Percentiles rank a stretch among this genome's conserved stretches.
Evolutionary conservation across 1,140 invertebrate species (phyloP).

Genomic region (Temnothorax curvispinosus): DNA sequence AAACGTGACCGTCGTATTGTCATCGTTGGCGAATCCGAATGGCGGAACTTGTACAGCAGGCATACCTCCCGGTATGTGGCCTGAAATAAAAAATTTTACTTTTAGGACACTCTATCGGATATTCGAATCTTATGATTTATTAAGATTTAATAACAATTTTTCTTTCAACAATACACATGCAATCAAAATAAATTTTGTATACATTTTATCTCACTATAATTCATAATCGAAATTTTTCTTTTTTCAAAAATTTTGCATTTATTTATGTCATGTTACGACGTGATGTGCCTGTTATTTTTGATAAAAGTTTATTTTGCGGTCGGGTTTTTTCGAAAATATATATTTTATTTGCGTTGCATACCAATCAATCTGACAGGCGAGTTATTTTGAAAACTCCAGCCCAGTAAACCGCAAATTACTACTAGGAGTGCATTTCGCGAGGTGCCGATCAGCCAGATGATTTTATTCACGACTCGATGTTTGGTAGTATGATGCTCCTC

Average conservation of each 20-base stretch:
- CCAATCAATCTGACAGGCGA: conserved; percentile 89
- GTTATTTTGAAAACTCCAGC: conserved; percentile 84
- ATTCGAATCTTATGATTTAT: not conserved
- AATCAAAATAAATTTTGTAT: not conserved
- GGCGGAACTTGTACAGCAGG: conserved; percentile 88
- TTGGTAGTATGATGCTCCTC: conserved; percentile 84
- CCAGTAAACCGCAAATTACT: conserved; percentile 88
- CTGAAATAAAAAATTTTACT: conserved; percentile 72
- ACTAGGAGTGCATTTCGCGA: conserved; percentile 93
- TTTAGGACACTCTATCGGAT: too few species aligned
- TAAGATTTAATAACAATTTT: not conserved
- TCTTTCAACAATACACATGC: not conserved
- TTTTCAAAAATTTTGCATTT: not conserved
- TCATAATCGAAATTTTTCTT: not conserved
- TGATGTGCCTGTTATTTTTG: not conserved
- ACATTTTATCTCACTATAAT: not conserved
- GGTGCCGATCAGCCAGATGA: conserved; percentile 88
- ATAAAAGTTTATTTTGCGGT: not conserved
- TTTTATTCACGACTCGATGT: conserved; percentile 84
- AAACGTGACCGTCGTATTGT: conserved; percentile 87
- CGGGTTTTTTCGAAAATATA: not conserved
- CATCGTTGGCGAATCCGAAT: conserved; percentile 87
- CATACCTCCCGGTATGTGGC: conserved; percentile 89
- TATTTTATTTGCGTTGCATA: conserved; percentile 72
- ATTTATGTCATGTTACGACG: not conserved